Percentiles rank a stretch among this genome's conserved stretches.
Evolutionary conservation across 2,113 vertebrate genomes (phyloP).

Genomic region (Halcyon malimbica): DNA sequence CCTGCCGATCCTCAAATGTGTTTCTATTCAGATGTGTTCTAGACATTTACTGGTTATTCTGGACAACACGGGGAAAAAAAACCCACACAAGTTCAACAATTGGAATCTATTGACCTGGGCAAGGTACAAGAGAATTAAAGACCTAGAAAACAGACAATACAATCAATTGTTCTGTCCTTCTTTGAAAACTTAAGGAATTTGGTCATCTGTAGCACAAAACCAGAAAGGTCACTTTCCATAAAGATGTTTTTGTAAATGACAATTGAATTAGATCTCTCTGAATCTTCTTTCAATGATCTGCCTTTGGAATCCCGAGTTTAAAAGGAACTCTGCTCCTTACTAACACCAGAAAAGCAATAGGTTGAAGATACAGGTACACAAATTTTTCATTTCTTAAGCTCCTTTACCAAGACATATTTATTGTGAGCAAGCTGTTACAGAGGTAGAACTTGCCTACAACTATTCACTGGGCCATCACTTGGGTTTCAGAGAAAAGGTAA

Average conservation of each 20-base stretch:
- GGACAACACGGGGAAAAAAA: neutral
- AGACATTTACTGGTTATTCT: neutral
- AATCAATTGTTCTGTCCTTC: neutral
- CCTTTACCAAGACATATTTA: slow-evolving; percentile 7
- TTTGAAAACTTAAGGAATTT: neutral
- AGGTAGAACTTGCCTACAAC: neutral
- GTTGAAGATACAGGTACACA: neutral
- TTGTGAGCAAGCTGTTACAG: neutral
- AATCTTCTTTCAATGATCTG: neutral
- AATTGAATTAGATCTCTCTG: neutral
- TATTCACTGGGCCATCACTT: neutral
- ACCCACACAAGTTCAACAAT: neutral
- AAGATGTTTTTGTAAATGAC: neutral
- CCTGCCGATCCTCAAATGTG: neutral
- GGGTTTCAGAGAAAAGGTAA: slow-evolving; percentile 34
- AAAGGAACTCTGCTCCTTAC: neutral
- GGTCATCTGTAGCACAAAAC: neutral
- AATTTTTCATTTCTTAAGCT: neutral
- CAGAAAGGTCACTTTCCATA: neutral
- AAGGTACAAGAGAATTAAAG: neutral
- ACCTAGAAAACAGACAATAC: neutral
- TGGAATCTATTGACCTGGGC: neutral
- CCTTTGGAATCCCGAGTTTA: neutral
- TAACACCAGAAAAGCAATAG: neutral
- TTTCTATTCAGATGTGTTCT: neutral